Percentiles rank a stretch among this genome's conserved stretches.
These are phyloP conservation scores for Pseudopleuronectes americanus DNA, from an alignment of 2,797 vertebrate species.

Conservation along the genomic window DNA sequence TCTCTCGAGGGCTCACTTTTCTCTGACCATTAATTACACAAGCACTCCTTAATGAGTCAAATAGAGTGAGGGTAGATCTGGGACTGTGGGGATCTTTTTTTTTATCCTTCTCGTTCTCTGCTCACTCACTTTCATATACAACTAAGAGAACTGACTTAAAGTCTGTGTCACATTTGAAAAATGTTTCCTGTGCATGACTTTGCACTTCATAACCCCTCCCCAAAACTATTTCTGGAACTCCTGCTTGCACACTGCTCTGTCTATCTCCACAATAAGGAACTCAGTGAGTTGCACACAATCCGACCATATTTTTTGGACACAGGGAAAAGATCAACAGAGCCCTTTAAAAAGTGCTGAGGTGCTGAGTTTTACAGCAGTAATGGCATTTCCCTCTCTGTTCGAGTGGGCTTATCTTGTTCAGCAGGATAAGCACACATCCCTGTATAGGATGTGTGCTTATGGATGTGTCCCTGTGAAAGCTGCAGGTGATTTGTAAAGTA, in stretches of 20 bases:
- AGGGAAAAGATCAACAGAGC: slow-evolving; percentile 44
- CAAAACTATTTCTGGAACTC: slow-evolving; percentile 13
- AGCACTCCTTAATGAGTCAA: slow-evolving; percentile 33
- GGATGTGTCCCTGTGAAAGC: slow-evolving; percentile 6
- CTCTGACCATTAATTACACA: slow-evolving; percentile 41
- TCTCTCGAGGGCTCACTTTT: slow-evolving; percentile 29
- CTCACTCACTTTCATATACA: neutral
- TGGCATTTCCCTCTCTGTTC: slow-evolving; percentile 12
- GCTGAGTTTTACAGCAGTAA: slow-evolving; percentile 19
- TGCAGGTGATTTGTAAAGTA: slow-evolving; percentile 41
- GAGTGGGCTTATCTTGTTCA: slow-evolving; percentile 40
- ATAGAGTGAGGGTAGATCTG: slow-evolving; percentile 12
- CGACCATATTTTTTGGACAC: slow-evolving; percentile 9
- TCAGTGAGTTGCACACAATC: slow-evolving; percentile 32
- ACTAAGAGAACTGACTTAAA: slow-evolving; percentile 1
- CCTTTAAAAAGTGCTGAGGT: slow-evolving; percentile 48
- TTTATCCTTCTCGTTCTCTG: neutral
- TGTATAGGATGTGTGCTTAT: too few species aligned
- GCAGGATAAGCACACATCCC: slow-evolving; percentile 31
- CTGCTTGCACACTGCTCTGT: slow-evolving; percentile 10
- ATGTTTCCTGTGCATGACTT: neutral
- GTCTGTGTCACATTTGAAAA: slow-evolving; percentile 1
- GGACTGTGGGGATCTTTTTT: slow-evolving; percentile 17
- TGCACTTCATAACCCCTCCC: neutral
- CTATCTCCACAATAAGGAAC: slow-evolving; percentile 19